phyloP scores from a whole-genome alignment of 1,140 invertebrate species.

The Nixonia krombeini region DNA sequence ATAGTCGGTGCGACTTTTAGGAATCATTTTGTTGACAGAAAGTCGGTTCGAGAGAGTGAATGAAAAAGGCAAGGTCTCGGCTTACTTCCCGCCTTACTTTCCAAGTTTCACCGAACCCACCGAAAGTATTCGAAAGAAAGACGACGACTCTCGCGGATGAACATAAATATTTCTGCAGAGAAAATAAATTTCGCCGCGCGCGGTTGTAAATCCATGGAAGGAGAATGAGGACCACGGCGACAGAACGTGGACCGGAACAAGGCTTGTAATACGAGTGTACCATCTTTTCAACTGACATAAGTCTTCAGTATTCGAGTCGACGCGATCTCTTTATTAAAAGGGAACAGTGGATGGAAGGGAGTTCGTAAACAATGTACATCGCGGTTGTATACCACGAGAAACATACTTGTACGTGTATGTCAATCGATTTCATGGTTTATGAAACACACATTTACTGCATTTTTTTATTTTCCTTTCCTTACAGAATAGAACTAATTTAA shows the following conservation, averaged over 20 bases:
- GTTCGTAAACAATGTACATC: no score
- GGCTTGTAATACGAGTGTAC: not conserved
- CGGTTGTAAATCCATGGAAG: not conserved
- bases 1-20: no score
- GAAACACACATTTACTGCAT: no score
- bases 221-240: not conserved
- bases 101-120: conserved; percentile 1
- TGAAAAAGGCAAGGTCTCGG: no score
- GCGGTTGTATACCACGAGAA: no score
- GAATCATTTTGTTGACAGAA: no score
- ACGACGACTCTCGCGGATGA: conserved; percentile 25
- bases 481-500: not conserved
- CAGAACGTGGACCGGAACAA: not conserved
- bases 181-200: conserved; percentile 23
- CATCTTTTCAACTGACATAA: not conserved
- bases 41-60: no score
- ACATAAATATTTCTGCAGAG: conserved; percentile 32
- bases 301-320: not conserved
- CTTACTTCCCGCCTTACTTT: no score
- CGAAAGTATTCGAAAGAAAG: conserved; percentile 31
- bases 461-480: not conserved
- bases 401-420: no score
- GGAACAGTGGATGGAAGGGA: no score
- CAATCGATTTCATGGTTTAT: no score
- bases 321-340: no score